Base-by-base conservation (phyloP, 2,888 invertebrate genomes). In the Ochropacha duplaris region DNA sequence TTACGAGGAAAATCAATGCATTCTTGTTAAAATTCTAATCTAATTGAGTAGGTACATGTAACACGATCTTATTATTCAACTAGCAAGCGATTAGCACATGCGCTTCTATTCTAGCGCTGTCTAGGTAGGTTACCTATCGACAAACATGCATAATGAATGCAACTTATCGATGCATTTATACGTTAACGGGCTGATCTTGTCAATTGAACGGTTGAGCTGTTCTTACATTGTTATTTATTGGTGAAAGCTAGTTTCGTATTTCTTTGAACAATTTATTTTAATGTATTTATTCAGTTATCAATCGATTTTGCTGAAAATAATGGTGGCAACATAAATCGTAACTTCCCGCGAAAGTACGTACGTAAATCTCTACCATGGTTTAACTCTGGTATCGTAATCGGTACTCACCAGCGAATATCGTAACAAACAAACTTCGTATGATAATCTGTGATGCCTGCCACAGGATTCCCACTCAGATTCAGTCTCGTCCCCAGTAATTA, bases 221-320 rank as follows among this genome's bases (percentile, higher is more conserved):
- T 63, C 63, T 60, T 56, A 57, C 61, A 50, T 58, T 56, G 54
- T 54, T 61, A 60, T 57, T 65, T 57, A 50, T 61, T 57, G 68
- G 76, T 76, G 78, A 79, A 80, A 83, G 78, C 78, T 78, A 74
- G 76, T 74, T 76, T 74, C 72, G 68, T 58, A 60, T 74, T 67
- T 68, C 71, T 65, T 67, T 72, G 66, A 75, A 66, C 69, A 69
- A 69, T 76, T 71, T 66, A 70, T 74, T 64, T 66, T 69, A 24
- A 5, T n/a, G n/a, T n/a, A 24, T 24, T 24, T 24, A 24, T 24
- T 24, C 5, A 24, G 5, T 24, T 24, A 24, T 24, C 24, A 5
- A 24, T 24, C 24, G 24, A 24, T 4, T 4, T 24, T 24, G 24
- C 24, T 24, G 24, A 2, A 24, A 57, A 60, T 65, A 44, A 8